A percentile compares a stretch with the other conserved stretches of the same genome.
phyloP scores from a whole-genome alignment of 2,888 invertebrate species.

The Rhabditoides inermis region DNA sequence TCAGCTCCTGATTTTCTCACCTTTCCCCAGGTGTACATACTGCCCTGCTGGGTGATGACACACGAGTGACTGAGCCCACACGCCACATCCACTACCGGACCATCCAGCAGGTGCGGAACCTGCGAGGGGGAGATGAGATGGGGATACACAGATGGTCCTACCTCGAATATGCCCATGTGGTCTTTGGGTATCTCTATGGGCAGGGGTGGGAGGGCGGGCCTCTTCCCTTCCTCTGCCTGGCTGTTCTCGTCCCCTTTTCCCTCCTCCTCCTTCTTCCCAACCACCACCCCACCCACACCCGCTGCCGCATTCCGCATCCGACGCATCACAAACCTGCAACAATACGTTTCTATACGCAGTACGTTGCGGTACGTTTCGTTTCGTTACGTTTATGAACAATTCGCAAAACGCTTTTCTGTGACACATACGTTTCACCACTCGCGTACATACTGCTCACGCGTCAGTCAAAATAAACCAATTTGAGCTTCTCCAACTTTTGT shows the following conservation, averaged over 20 bases:
- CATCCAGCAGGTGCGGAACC: slow-evolving; percentile 28
- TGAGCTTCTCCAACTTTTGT: too few species aligned
- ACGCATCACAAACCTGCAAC: slow-evolving; percentile 35
- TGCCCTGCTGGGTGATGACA: slow-evolving; percentile 32
- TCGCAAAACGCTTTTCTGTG: too few species aligned
- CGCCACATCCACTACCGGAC: slow-evolving; percentile 20
- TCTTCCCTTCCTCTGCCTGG: neutral
- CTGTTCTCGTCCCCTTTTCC: neutral
- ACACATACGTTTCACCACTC: too few species aligned
- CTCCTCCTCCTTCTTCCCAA: neutral
- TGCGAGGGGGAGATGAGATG: too few species aligned
- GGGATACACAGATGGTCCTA: too few species aligned
- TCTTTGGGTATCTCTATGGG: slow-evolving; percentile 29
- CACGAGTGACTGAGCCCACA: slow-evolving; percentile 44
- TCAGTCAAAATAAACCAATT: too few species aligned
- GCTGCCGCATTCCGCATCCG: slow-evolving; percentile 21
- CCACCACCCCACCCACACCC: slow-evolving; percentile 3
- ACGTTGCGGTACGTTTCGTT: too few species aligned
- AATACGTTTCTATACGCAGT: too few species aligned
- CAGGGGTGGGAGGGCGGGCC: slow-evolving; percentile 5
- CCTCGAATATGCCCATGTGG: slow-evolving; percentile 24
- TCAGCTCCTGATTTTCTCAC: too few species aligned
- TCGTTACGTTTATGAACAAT: too few species aligned
- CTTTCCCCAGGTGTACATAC: slow-evolving; percentile 46
- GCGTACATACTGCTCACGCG: too few species aligned